Evolutionary conservation across 1,140 invertebrate genomes (phyloP).

Genomic region (Dinoponera quadriceps): DNA sequence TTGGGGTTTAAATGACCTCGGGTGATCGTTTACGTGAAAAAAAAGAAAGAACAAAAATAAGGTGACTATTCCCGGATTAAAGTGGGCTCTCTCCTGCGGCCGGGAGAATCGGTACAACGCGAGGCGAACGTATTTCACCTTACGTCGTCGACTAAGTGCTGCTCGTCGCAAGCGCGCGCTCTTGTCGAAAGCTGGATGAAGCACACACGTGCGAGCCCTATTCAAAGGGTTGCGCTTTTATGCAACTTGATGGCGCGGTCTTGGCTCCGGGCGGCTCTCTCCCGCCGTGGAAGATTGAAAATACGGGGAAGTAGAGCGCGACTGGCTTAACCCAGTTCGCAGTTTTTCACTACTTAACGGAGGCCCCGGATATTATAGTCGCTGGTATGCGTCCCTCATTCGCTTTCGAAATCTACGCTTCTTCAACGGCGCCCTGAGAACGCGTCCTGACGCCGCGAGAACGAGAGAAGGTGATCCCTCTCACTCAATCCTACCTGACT

Average conservation of each 20-base stretch:
- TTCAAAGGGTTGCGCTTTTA: constrained; percentile 58
- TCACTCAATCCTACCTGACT: too few relatives aligned
- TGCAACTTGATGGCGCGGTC: constrained; percentile 51
- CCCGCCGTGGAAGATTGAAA: constrained; percentile 48
- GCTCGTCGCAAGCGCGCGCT: constrained; percentile 47
- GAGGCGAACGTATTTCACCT: constrained; percentile 49
- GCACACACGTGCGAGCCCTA: constrained; percentile 43
- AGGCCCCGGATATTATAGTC: not conserved
- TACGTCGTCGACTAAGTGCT: constrained; percentile 54
- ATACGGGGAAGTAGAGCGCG: constrained; percentile 39
- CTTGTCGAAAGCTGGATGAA: constrained; percentile 60
- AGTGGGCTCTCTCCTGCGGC: constrained; percentile 20
- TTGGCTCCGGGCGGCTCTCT: constrained; percentile 17
- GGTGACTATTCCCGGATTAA: too few relatives aligned
- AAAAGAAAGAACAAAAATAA: too few relatives aligned
- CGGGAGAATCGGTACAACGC: constrained; percentile 35
- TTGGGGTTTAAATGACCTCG: too few relatives aligned
- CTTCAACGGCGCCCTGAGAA: constrained; percentile 29
- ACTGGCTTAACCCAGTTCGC: constrained; percentile 47
- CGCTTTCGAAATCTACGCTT: constrained; percentile 24
- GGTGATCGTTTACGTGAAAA: too few relatives aligned
- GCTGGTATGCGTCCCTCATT: not conserved
- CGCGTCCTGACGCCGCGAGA: constrained; percentile 21
- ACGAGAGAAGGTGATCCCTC: not conserved
- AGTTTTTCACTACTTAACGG: constrained; percentile 36